Evolutionary conservation across 2,888 invertebrate species (phyloP), one percentile per base, ranked within the genome.

Genomic region (Platynereis dumerilii): DNA sequence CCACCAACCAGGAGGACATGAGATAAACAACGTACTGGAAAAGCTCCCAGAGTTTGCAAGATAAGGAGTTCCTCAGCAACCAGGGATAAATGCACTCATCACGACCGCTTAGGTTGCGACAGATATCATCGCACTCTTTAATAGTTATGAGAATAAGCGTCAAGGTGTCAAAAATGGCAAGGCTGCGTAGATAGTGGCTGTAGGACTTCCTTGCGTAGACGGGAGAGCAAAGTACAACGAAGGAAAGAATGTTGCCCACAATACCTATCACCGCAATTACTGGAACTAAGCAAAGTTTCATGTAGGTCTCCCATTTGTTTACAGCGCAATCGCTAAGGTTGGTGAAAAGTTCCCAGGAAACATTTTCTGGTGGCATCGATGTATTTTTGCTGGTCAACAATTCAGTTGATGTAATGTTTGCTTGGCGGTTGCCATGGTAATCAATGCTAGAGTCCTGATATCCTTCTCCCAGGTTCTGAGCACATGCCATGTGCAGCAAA

Each of bases 1-100:
- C 67, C 28, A 69, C 39, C 22, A 69, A 58, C 69, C 69, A 69
- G 2, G 69, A 69, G 7, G 64, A 67, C 67, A 69, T 65, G 27
- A 69, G 54, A 22, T 24, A 52, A 17, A 69, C 60, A 1, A 64
- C 64, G 55, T 67, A 42, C 42, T 59, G 27, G 29, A 69, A 34
- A 45, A 67, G 64, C 61, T 69, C 64, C 28, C 39, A 48, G 5
- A 69, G 54, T 45, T 69, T 67, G 39, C 69, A 69, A 34, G 64
- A 65, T 10, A 52, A 17, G 12, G 45, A 15, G 42, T 28, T 65
- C 24, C 54, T 28, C 3, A 57, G 24, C 5, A 58, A n/a, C 20
- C 22, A 42, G 45, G 44, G 59, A 12, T 17, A 22, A 1, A 17
- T 17, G 15, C 54, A 26, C 29, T 26, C 17, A 26, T 15, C 2